These are phyloP conservation scores for Tyrophagus putrescentiae DNA, from an alignment of 1,140 invertebrate species.

Conservation along the genomic window DNA sequence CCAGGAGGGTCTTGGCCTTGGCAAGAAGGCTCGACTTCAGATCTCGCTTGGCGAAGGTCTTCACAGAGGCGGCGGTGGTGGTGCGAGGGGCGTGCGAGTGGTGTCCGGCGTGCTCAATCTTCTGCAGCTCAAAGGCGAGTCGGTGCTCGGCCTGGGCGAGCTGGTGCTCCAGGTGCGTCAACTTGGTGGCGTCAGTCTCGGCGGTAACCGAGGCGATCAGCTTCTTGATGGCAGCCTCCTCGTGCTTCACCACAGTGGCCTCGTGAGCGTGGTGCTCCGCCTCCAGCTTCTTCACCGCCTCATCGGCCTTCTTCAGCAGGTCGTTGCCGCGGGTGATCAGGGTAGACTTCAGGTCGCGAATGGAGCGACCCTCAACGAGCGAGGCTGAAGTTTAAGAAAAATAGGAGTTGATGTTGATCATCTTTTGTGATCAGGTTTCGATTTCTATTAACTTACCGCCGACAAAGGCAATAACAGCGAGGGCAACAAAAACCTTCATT, in stretches of 20 bases:
- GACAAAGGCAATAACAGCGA: neutral
- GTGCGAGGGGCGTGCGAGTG: neutral
- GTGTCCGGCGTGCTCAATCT: neutral
- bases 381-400: neutral
- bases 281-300: neutral
- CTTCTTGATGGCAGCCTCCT: neutral
- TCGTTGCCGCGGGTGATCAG: neutral
- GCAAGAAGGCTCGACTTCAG: neutral
- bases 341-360: neutral
- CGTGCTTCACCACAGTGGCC: neutral
- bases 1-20: neutral
- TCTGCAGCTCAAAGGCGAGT: neutral
- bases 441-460: neutral
- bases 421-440: neutral
- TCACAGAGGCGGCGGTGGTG: neutral
- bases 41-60: neutral
- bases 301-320: neutral
- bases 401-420: neutral
- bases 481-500: neutral
- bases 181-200: neutral
- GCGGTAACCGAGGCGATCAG: neutral
- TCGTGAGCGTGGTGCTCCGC: neutral
- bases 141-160: neutral
- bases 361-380: neutral
- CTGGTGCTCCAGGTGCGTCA: neutral